Percentiles rank a stretch among this genome's conserved stretches.
Evolutionary conservation across 2,113 vertebrate genomes (phyloP).

Genomic region (Stigmatopora nigra): DNA sequence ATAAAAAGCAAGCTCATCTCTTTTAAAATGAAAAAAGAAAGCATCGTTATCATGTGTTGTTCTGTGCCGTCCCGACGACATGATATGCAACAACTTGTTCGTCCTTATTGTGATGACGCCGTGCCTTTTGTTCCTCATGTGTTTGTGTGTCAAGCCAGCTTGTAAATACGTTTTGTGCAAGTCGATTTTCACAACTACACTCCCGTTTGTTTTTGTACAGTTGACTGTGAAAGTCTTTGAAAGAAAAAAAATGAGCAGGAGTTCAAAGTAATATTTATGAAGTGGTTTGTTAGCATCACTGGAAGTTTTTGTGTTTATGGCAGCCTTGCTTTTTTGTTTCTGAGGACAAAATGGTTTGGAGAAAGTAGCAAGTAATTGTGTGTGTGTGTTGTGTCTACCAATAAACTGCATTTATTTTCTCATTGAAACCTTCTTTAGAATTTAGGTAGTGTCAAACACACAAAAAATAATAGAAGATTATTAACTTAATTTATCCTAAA

Average conservation of each 20-base stretch:
- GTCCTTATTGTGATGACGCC: not conserved
- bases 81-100: not conserved
- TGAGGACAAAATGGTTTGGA: not conserved
- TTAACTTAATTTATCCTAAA: too few relatives aligned
- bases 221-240: constrained; percentile 62
- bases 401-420: constrained; percentile 73
- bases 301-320: constrained; percentile 45
- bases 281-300: constrained; percentile 49
- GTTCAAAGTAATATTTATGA: constrained; percentile 59
- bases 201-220: constrained; percentile 56
- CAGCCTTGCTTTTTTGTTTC: constrained; percentile 2
- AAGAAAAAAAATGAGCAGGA: constrained; percentile 47
- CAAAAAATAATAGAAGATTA: not conserved
- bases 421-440: constrained; percentile 20
- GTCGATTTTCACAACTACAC: constrained; percentile 64
- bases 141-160: constrained; percentile 31
- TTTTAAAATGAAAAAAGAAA: not conserved
- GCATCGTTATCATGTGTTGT: not conserved
- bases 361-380: constrained; percentile 20
- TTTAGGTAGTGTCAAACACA: not conserved
- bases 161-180: constrained; percentile 65
- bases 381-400: constrained; percentile 48
- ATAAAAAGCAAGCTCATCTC: constrained; percentile 17
- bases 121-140: constrained; percentile 61
- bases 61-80: not conserved